Conservation (phyloP, 1,140 invertebrate genomes). For the Riptortus pedestris region DNA sequence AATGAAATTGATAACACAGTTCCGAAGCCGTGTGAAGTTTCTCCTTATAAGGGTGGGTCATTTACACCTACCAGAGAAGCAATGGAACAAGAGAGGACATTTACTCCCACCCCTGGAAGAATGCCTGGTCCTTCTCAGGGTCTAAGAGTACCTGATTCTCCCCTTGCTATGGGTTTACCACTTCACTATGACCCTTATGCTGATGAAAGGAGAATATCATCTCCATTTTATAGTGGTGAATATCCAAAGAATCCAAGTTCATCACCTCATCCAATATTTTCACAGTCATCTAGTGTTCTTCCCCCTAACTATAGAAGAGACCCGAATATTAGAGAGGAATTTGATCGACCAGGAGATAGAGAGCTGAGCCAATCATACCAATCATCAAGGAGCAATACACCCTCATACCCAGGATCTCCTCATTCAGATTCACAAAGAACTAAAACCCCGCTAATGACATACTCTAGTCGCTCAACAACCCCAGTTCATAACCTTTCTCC, state of each 20-base stretch:
- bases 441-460: slow-evolving; percentile 11
- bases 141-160: slow-evolving; percentile 18
- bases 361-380: slow-evolving; percentile 1
- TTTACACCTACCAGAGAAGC: slow-evolving; percentile 31
- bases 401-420: slow-evolving; percentile 9
- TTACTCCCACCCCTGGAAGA: slow-evolving; percentile 33
- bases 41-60: slow-evolving; percentile 27
- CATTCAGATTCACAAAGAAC: slow-evolving; percentile 11
- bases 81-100: slow-evolving; percentile 31
- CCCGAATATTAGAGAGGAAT: not conserved
- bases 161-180: slow-evolving; percentile 24
- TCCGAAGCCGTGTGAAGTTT: slow-evolving; percentile 15
- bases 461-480: not conserved
- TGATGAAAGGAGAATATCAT: slow-evolving; percentile 26
- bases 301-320: slow-evolving; percentile 22
- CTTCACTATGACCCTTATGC: slow-evolving; percentile 25
- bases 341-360: not conserved
- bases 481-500: slow-evolving; percentile 12
- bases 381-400: slow-evolving; percentile 13
- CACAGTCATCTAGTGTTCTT: slow-evolving; percentile 21
- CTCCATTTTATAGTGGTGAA: slow-evolving; percentile 22
- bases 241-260: slow-evolving; percentile 24
- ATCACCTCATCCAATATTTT: slow-evolving; percentile 22
- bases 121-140: slow-evolving; percentile 29
- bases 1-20: slow-evolving; percentile 39